phyloP scores from a whole-genome alignment of 2,797 vertebrate genomes.

The Acipenser ruthenus region DNA sequence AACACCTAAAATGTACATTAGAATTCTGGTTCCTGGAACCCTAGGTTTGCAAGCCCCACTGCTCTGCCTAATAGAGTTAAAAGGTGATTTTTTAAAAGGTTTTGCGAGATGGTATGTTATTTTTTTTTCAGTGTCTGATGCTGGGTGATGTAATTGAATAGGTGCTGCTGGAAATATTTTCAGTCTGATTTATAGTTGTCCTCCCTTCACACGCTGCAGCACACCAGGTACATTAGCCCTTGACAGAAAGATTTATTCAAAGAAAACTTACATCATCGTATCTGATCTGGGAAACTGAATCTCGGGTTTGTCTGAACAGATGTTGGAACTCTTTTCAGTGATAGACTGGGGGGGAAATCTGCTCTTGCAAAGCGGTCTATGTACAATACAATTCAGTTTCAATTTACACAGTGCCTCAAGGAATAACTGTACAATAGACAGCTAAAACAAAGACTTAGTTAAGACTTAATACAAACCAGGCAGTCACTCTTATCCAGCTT shows the following conservation, averaged over 20 bases:
- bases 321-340: constrained; percentile 39
- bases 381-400: too few relatives aligned
- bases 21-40: constrained; percentile 66
- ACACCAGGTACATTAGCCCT: constrained; percentile 45
- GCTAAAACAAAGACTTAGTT: too few relatives aligned
- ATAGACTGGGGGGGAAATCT: constrained; percentile 27
- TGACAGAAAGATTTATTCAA: constrained; percentile 52
- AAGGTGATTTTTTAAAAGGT: constrained; percentile 68
- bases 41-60: constrained; percentile 56
- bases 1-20: constrained; percentile 70
- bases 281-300: constrained; percentile 22
- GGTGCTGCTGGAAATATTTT: constrained; percentile 58
- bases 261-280: constrained; percentile 49
- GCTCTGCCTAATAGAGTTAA: constrained; percentile 71
- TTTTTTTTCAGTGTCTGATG: constrained; percentile 52
- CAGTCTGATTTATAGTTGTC: constrained; percentile 31
- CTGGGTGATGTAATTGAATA: constrained; percentile 67
- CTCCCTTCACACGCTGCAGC: constrained; percentile 37
- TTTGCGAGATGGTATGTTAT: constrained; percentile 48
- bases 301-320: constrained; percentile 48
- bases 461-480: too few relatives aligned
- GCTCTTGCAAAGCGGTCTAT: too few relatives aligned
- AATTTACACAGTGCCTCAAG: too few relatives aligned
- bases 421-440: too few relatives aligned
- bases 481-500: too few relatives aligned